phyloP scores from a whole-genome alignment of 2,797 vertebrate species.

The Chiloscyllium punctatum region DNA sequence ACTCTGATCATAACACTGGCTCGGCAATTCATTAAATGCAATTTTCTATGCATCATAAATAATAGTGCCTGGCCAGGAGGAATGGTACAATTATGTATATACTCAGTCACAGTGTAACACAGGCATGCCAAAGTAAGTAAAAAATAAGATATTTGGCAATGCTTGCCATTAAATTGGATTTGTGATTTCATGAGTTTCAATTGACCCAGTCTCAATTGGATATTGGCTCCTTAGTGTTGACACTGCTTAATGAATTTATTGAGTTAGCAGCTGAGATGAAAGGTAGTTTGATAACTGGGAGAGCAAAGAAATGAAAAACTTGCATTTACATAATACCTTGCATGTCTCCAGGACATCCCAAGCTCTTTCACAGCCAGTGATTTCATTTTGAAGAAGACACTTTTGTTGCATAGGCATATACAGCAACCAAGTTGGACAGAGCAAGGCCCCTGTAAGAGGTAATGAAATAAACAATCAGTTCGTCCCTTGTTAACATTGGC shows the following conservation, averaged over 20 bases:
- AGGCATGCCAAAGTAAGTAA: not conserved
- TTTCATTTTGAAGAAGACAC: not conserved
- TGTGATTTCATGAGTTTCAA: constrained; percentile 14
- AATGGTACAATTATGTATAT: not conserved
- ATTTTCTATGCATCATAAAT: not conserved
- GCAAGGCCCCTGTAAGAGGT: not conserved
- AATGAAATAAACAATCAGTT: not conserved
- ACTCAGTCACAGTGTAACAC: not conserved
- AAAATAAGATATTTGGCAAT: not conserved
- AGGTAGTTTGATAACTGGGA: not conserved
- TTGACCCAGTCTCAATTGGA: constrained; percentile 1
- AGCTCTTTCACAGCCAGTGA: not conserved
- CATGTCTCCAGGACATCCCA: not conserved
- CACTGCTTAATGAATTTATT: not conserved
- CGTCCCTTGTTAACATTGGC: not conserved
- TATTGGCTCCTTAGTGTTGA: not conserved
- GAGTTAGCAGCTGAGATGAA: not conserved
- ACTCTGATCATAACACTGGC: not conserved
- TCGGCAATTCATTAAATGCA: not conserved
- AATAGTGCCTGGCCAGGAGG: not conserved
- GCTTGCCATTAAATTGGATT: not conserved
- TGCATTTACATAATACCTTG: not conserved
- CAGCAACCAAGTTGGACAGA: not conserved
- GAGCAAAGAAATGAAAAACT: not conserved
- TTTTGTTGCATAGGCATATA: not conserved